Base-by-base conservation (phyloP, 23 tunicate species). In the Styela clava region DNA sequence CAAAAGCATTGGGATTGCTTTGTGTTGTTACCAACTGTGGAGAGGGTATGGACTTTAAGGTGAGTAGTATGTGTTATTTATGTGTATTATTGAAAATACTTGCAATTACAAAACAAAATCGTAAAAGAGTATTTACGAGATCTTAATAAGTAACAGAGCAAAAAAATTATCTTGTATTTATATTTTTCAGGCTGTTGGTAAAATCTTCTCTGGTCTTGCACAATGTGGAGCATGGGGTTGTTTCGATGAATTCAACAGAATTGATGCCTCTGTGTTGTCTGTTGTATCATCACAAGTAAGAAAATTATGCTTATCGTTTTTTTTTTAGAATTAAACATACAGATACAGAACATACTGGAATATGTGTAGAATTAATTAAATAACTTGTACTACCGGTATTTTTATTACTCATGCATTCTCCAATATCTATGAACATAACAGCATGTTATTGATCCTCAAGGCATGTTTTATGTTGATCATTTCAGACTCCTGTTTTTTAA, bases 181-280 rank as follows among this genome's bases (percentile, higher is more conserved):
- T 21, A 56, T 36, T 33, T 62, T 79, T 31, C 79, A 93, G 98
- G 99, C 99, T 29, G 94, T 96, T 1, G 99, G 99, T 33, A 96
- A 96, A 70, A 91, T 96, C 79, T 91, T 96, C 62, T 95, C 99
- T 21, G 99, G 99, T 31, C 69, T 96, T 3, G 97, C 99, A 7
- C 97, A 91, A 78, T 91, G 97, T 72, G 99, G 99, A 36, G 99
- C 99, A 1, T 96, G 99, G 99, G 99, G 97, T 21, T 96, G 99
- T 63, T 96, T 96, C 64, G 99, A 96, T 85, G 99, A 96, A 68
- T 96, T 96, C 67, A 96, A 96, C 56, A 74, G 99, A 68, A 96
- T 96, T 63, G 99, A 96, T 63, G 97, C 97, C 2, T 84, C 97
- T 84, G 99, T 96, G 27, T 73, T 96, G 33, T 96, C 99, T 24